phyloP scores from a whole-genome alignment of 2,888 invertebrate genomes.

The Sinodicranocentrus sp. region DNA sequence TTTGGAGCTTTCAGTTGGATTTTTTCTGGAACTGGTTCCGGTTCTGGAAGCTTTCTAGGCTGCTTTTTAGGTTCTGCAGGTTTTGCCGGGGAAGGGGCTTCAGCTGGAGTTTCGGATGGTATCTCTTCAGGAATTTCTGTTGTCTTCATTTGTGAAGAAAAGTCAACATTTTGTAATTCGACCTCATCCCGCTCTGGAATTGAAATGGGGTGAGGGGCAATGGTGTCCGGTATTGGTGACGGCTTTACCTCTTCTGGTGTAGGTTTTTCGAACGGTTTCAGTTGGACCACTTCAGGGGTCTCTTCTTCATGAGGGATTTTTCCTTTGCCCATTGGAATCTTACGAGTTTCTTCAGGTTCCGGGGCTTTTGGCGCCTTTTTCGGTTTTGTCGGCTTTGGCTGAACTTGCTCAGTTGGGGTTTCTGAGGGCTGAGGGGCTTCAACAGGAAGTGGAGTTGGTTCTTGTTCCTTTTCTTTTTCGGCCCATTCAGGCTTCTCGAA shows the following conservation, averaged over 20 bases:
- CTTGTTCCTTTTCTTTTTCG: too few relatives aligned
- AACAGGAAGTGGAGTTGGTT: too few relatives aligned
- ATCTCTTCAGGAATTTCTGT: background rate
- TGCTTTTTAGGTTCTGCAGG: background rate
- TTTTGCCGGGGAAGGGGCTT: background rate
- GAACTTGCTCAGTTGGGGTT: background rate
- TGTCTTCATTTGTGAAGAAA: too few relatives aligned
- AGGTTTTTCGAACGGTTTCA: constrained; percentile 77
- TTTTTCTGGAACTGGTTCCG: background rate
- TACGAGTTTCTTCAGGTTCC: constrained; percentile 25
- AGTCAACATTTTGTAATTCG: too few relatives aligned
- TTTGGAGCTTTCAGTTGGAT: constrained; percentile 42
- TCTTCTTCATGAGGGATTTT: constrained; percentile 43
- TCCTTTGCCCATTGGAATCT: constrained; percentile 54
- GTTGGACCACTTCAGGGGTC: constrained; percentile 48
- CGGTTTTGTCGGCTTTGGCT: background rate
- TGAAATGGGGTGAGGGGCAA: background rate
- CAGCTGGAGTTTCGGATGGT: background rate
- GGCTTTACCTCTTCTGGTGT: constrained; percentile 4
- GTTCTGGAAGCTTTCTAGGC: background rate
- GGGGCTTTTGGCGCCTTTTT: constrained; percentile 21
- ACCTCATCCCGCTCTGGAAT: background rate
- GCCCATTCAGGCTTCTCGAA: constrained; percentile 54
- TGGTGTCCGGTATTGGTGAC: background rate
- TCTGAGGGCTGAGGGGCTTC: constrained; percentile 3